Percentiles rank a stretch among this genome's conserved stretches.
Conservation (phyloP, 2,113 vertebrate genomes). For the Probosciger aterrimus region DNA sequence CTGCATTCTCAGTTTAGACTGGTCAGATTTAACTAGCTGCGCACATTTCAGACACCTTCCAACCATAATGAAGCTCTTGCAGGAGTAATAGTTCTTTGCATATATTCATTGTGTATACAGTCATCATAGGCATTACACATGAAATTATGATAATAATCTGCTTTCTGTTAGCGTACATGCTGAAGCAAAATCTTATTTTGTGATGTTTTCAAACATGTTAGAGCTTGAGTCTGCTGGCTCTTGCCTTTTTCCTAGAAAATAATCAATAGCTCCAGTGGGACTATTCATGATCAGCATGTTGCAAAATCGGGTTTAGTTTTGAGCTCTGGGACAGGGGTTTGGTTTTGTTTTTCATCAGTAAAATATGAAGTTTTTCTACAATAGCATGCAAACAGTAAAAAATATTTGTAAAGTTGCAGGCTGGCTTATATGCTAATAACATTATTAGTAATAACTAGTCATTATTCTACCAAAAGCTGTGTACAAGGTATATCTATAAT, state of each 20-base stretch:
- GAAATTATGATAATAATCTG: neutral
- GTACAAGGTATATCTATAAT: neutral
- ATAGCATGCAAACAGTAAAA: neutral
- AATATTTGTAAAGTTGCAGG: neutral
- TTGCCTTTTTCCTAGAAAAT: conserved; percentile 33
- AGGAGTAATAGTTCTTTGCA: neutral
- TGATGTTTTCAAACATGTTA: neutral
- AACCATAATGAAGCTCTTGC: neutral
- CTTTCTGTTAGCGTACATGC: neutral
- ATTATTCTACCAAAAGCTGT: neutral
- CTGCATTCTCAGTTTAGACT: neutral
- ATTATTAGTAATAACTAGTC: neutral
- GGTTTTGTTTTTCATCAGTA: neutral
- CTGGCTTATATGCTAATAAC: neutral
- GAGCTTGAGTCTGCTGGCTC: conserved; percentile 10
- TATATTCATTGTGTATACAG: neutral
- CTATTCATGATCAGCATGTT: neutral
- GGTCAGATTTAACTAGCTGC: neutral
- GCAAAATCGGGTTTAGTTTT: neutral
- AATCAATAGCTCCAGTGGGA: neutral
- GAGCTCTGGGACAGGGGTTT: neutral
- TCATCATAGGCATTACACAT: neutral
- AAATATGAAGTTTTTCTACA: neutral
- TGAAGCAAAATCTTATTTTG: neutral
- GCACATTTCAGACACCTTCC: neutral